phyloP scores from a whole-genome alignment of 2,113 vertebrate genomes.

The Varanus komodoensis region DNA sequence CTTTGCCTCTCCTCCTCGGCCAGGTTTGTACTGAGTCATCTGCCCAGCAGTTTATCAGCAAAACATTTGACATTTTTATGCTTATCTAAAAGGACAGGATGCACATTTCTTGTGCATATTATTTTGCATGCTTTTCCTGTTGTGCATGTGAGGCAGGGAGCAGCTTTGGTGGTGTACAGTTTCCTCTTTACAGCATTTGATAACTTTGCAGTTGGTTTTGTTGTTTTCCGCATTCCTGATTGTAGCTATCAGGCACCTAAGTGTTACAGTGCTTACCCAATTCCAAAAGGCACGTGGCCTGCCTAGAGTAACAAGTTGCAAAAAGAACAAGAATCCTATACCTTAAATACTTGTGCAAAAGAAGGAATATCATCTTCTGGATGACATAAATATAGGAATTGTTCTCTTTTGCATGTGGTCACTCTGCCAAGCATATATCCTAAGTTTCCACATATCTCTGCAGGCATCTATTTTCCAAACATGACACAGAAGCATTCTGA shows the following conservation, averaged over 20 bases:
- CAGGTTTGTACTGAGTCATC: constrained; percentile 8
- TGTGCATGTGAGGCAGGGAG: too few relatives aligned
- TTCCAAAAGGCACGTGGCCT: constrained; percentile 30
- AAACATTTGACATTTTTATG: constrained; percentile 1
- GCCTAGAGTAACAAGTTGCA: neutral
- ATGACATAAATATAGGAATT: neutral
- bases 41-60: constrained; percentile 44
- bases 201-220: neutral
- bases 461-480: neutral
- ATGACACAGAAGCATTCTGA: constrained; percentile 13
- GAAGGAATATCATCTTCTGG: neutral
- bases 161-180: neutral
- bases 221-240: constrained; percentile 21
- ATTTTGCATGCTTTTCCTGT: neutral
- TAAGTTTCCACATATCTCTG: neutral
- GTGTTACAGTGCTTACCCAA: neutral
- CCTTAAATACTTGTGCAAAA: neutral
- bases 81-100: constrained; percentile 27
- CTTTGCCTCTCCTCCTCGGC: too few relatives aligned
- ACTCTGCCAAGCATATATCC: neutral
- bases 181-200: neutral
- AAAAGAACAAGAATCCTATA: neutral
- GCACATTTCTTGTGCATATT: neutral
- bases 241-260: constrained; percentile 20
- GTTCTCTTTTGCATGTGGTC: neutral